Conservation (phyloP, 2,797 vertebrate species). For the Gambusia yucatana region DNA sequence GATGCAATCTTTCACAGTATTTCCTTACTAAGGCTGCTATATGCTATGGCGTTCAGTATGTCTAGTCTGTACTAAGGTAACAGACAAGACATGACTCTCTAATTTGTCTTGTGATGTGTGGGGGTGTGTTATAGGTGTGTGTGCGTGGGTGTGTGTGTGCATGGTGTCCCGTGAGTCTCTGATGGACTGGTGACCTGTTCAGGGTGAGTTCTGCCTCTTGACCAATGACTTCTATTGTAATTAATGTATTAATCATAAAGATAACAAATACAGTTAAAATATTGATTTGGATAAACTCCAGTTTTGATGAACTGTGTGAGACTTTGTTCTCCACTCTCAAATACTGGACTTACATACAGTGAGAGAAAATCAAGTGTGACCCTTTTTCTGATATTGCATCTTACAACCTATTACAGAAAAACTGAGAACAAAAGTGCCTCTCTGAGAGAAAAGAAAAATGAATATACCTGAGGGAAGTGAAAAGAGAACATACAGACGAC, state of each 20-base stretch:
- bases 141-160: no score
- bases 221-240: not conserved
- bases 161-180: not conserved
- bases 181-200: not conserved
- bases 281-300: not conserved
- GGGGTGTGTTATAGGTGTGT: no score
- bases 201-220: not conserved
- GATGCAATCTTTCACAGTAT: not conserved
- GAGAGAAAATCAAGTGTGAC: conserved; percentile 18
- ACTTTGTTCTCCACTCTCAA: not conserved
- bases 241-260: not conserved
- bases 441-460: conserved; percentile 49
- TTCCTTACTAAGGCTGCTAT: not conserved
- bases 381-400: not conserved
- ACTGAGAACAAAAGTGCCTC: conserved; percentile 47
- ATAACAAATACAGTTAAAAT: not conserved
- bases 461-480: conserved; percentile 43
- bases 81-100: not conserved
- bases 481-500: conserved; percentile 35
- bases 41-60: not conserved
- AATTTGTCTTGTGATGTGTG: not conserved
- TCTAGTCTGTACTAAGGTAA: no score
- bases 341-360: not conserved
- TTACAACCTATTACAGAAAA: conserved; percentile 38
- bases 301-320: not conserved